These are phyloP conservation scores for Masticophis lateralis DNA, from an alignment of 2,797 vertebrate species.

Conservation along the genomic window DNA sequence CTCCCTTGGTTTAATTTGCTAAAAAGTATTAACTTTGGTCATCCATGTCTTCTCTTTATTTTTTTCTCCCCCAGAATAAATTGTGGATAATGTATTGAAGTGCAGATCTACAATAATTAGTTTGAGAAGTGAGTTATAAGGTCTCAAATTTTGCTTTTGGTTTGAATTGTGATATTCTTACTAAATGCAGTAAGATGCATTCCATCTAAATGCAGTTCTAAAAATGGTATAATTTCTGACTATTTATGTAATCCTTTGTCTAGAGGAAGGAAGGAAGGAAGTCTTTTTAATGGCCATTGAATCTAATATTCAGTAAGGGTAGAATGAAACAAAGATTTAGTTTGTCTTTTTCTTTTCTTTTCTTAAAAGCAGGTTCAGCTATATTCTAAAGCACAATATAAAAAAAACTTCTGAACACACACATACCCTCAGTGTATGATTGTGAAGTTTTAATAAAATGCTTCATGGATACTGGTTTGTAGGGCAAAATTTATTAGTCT, in stretches of 20 bases:
- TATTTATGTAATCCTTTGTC: background rate
- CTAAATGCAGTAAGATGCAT: background rate
- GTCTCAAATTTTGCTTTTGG: background rate
- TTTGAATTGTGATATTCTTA: background rate
- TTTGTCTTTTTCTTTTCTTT: background rate
- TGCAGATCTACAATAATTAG: constrained; percentile 2
- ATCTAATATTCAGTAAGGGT: background rate
- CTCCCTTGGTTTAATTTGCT: background rate
- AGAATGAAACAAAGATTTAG: background rate
- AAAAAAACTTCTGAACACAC: background rate
- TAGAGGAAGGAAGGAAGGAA: background rate
- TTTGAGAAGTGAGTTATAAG: background rate
- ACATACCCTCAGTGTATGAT: background rate
- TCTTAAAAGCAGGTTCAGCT: background rate
- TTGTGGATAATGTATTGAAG: background rate
- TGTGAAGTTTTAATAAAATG: background rate
- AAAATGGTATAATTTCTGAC: background rate
- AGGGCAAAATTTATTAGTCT: background rate
- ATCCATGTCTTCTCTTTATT: background rate
- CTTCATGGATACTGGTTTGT: background rate
- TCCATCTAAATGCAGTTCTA: background rate
- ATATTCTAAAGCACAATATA: background rate
- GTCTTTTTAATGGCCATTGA: background rate
- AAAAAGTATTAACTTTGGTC: background rate
- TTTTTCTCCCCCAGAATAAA: background rate